Conservation (phyloP, 2,113 vertebrate genomes). For the Coptodon rendalli region DNA sequence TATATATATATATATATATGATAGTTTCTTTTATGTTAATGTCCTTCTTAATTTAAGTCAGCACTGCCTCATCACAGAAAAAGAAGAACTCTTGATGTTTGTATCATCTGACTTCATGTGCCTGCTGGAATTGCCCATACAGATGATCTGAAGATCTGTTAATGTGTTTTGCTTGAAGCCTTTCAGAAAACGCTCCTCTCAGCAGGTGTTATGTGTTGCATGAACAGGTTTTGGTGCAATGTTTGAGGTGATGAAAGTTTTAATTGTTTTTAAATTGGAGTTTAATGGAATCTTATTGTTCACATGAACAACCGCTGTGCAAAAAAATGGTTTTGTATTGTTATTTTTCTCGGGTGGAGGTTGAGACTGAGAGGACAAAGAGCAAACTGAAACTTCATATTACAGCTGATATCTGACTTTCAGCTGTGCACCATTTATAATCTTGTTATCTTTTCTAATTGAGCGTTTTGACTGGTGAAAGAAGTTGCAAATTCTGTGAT, state of each 20-base stretch:
- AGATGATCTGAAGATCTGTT: conserved; percentile 34
- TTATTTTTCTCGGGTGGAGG: not conserved
- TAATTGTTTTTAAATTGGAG: not conserved
- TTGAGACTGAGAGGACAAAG: not conserved
- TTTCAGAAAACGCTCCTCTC: conserved; percentile 14
- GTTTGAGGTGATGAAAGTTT: not conserved
- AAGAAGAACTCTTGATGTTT: not conserved
- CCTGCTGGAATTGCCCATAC: conserved; percentile 53
- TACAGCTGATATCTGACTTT: conserved; percentile 10
- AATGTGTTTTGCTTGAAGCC: not conserved
- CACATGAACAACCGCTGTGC: not conserved
- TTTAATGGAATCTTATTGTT: conserved; percentile 14
- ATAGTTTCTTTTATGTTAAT: conserved; percentile 4
- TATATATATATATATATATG: not conserved
- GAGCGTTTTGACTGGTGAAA: conserved; percentile 4
- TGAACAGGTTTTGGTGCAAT: conserved; percentile 15
- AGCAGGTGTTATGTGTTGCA: not conserved
- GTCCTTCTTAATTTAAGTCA: conserved; percentile 5
- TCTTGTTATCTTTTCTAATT: conserved; percentile 1
- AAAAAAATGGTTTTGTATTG: not conserved
- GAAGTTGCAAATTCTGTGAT: not conserved
- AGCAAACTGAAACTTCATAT: not conserved
- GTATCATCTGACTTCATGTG: conserved; percentile 58
- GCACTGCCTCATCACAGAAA: conserved; percentile 28
- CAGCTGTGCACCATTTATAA: not conserved